Evolutionary conservation across 2,888 invertebrate species (phyloP), one percentile per base, ranked within the genome.

Genomic region (Cephonodes hylas): DNA sequence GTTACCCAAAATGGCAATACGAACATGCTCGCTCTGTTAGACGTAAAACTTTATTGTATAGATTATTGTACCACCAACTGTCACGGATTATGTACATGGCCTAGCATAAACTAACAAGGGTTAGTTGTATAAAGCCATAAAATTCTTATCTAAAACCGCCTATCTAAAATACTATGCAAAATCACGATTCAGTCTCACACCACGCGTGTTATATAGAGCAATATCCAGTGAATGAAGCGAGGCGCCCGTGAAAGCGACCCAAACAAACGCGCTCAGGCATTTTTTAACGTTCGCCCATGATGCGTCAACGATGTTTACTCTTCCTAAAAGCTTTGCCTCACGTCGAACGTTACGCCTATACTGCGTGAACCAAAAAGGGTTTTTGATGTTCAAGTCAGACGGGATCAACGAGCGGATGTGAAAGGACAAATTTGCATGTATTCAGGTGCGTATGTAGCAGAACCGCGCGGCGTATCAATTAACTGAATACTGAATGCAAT

Each of bases 281-380:
- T 87, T 87, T n/a, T 86, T 81, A 83, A 83, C 82, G 80, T 75
- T 73, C 76, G 70, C 73, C 72, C 72, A 75, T 79, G 81, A 85
- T 81, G 86, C 86, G 83, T 84, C 88, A 82, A 88, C 85, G 87
- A 85, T 89, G 84, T 89, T 89, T 90, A 81, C 88, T 80, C 79
- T 81, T 74, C 79, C 85, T 88, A 89, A 90, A 90, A 90, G 89
- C 88, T 81, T 84, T 64, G 59, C 63, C 60, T 61, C 59, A 74
- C 76, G 69, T 67, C 66, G 69, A 75, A 76, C 69, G 67, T 72
- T 45, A 15, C 56, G 61, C 60, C 66, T 63, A 64, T 73, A 73
- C 76, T 73, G 68, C 69, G 68, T 71, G 66, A 65, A 74, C 69
- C 65, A 74, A 66, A 80, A 81, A 79, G 76, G 66, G 67, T 70